Evolutionary conservation across 2,113 vertebrate species (phyloP).

Genomic region (Xenopus borealis): DNA sequence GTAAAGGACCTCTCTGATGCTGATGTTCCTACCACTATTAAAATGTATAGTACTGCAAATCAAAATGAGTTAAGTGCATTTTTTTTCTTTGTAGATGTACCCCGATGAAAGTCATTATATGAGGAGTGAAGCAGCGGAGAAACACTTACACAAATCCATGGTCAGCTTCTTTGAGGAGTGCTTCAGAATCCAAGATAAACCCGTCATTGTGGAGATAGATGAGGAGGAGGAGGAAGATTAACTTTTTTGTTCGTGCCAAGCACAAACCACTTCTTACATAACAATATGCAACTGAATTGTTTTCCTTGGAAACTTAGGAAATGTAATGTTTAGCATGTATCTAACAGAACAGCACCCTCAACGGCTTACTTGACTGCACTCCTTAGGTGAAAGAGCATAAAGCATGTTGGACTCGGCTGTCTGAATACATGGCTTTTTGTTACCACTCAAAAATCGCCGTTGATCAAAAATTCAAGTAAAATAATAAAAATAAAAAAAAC

Average conservation of each 20-base stretch:
- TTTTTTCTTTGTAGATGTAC: constrained; percentile 77
- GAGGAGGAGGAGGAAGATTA: constrained; percentile 93
- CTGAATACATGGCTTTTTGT: constrained; percentile 50
- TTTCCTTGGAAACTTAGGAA: constrained; percentile 56
- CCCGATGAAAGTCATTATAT: constrained; percentile 93
- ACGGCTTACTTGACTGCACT: constrained; percentile 56
- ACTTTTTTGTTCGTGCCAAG: constrained; percentile 51
- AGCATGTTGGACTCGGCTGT: constrained; percentile 58
- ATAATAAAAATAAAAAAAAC: constrained; percentile 34
- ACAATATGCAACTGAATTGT: constrained; percentile 71
- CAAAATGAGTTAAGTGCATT: no score
- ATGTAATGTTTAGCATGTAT: constrained; percentile 64
- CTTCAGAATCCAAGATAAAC: constrained; percentile 82
- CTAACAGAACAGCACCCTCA: constrained; percentile 57
- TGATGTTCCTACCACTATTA: no score
- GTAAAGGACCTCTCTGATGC: no score
- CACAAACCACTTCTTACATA: constrained; percentile 65
- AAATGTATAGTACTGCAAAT: no score
- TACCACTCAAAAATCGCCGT: constrained; percentile 49
- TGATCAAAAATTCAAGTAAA: constrained; percentile 10
- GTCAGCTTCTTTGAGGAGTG: constrained; percentile 90
- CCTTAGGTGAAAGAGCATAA: constrained; percentile 52
- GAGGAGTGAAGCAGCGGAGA: constrained; percentile 64
- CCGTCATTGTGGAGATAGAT: constrained; percentile 68
- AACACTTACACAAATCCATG: constrained; percentile 86